phyloP scores from a whole-genome alignment of 2,113 vertebrate genomes.

The Meriones unguiculatus region DNA sequence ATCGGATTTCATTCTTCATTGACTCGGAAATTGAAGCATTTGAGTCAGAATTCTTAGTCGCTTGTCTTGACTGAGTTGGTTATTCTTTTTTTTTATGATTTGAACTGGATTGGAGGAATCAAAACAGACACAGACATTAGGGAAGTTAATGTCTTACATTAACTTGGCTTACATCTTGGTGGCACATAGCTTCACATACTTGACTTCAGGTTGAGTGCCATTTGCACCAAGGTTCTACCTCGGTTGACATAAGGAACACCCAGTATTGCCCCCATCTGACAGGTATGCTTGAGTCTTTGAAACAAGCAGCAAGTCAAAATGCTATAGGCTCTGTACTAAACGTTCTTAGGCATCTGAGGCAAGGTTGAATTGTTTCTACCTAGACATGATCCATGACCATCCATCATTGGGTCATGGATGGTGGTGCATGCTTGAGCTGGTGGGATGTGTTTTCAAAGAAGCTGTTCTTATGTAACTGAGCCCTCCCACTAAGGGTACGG shows the following conservation, averaged over 20 bases:
- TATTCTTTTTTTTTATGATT: conserved; percentile 59
- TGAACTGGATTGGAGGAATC: not conserved
- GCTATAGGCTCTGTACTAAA: not conserved
- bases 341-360: not conserved
- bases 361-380: not conserved
- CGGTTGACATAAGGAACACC: not conserved
- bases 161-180: not conserved
- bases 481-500: not conserved
- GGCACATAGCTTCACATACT: not conserved
- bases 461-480: not conserved
- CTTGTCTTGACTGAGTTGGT: not conserved
- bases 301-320: not conserved
- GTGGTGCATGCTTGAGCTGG: not conserved
- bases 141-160: not conserved
- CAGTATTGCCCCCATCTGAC: not conserved
- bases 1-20: conserved; percentile 57
- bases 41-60: conserved; percentile 26
- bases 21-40: conserved; percentile 62
- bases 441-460: not conserved
- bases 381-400: not conserved
- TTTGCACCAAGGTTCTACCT: not conserved
- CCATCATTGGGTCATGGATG: too few species aligned
- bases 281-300: not conserved
- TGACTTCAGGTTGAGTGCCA: not conserved
- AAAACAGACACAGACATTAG: not conserved